Evolutionary conservation across 2,888 invertebrate species (phyloP).

Genomic region (Tetanocera ferruginea): DNA sequence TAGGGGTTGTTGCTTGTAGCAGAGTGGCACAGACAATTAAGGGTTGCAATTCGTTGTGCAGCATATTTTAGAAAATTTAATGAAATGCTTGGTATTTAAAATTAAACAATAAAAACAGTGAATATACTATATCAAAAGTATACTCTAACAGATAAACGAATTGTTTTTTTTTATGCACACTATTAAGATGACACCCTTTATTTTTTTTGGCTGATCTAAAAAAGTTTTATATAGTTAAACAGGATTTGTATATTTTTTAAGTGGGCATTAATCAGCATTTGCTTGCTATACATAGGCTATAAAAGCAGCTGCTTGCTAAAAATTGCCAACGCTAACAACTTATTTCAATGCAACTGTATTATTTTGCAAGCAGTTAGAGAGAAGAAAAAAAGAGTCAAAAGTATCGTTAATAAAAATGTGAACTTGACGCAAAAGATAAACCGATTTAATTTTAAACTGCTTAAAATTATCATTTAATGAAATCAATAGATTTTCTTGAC

Average conservation of each 20-base stretch:
- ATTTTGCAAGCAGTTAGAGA: too few relatives aligned
- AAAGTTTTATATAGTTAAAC: not conserved
- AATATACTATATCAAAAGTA: not conserved
- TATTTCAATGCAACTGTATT: too few relatives aligned
- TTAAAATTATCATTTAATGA: conserved; percentile 43
- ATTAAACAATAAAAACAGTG: not conserved
- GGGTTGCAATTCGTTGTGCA: conserved; percentile 10
- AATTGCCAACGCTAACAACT: too few relatives aligned
- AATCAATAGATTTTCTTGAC: conserved; percentile 21
- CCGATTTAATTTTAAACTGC: conserved; percentile 22
- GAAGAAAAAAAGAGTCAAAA: too few relatives aligned
- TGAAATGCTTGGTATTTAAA: not conserved
- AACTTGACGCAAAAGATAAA: not conserved
- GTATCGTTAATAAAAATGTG: not conserved
- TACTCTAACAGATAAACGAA: not conserved
- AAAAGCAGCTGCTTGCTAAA: conserved; percentile 6
- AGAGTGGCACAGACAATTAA: not conserved
- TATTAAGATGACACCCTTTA: not conserved
- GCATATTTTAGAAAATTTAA: not conserved
- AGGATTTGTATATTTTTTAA: conserved; percentile 37
- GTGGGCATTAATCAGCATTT: conserved; percentile 8
- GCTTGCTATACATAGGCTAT: not conserved
- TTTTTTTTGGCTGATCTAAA: not conserved
- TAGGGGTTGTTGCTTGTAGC: not conserved
- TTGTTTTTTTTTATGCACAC: too few relatives aligned